Evolutionary conservation across 2,797 vertebrate species (phyloP).

Genomic region (Rhyacichthys aspro): DNA sequence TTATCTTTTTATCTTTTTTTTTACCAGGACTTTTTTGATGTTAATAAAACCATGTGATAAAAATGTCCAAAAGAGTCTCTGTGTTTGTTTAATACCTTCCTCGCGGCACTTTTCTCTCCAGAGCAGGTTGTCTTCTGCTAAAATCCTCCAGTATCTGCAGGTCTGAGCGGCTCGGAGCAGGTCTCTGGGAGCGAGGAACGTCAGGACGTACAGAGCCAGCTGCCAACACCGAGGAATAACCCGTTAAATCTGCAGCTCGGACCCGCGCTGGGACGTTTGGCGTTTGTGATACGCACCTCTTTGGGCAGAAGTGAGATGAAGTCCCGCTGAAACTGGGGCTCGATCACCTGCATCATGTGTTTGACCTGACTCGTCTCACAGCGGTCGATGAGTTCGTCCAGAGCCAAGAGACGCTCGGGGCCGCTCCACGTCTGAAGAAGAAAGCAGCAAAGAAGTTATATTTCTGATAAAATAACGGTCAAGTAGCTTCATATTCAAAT

Average conservation of each 20-base stretch:
- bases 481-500: too few species aligned
- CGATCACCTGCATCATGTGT: conserved; percentile 97
- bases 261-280: too few species aligned
- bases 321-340: conserved; percentile 96
- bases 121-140: conserved; percentile 95
- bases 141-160: conserved; percentile 93
- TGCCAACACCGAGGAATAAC: too few species aligned
- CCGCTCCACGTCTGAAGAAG: conserved; percentile 87
- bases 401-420: conserved; percentile 91
- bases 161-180: conserved; percentile 94
- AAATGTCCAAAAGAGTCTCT: too few species aligned
- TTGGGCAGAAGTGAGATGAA: conserved; percentile 96
- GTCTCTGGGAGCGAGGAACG: conserved; percentile 92
- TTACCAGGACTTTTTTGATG: too few species aligned
- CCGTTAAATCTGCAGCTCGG: too few species aligned
- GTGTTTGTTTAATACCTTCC: too few species aligned
- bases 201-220: conserved; percentile 92
- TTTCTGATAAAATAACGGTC: too few species aligned
- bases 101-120: conserved; percentile 96
- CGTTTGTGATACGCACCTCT: too few species aligned
- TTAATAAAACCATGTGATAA: too few species aligned
- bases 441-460: too few species aligned
- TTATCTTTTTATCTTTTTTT: too few species aligned
- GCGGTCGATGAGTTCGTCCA: conserved; percentile 93
- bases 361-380: conserved; percentile 94